phyloP scores from a whole-genome alignment of 1,140 invertebrate genomes.

The Aphaenogaster ashmeadi region DNA sequence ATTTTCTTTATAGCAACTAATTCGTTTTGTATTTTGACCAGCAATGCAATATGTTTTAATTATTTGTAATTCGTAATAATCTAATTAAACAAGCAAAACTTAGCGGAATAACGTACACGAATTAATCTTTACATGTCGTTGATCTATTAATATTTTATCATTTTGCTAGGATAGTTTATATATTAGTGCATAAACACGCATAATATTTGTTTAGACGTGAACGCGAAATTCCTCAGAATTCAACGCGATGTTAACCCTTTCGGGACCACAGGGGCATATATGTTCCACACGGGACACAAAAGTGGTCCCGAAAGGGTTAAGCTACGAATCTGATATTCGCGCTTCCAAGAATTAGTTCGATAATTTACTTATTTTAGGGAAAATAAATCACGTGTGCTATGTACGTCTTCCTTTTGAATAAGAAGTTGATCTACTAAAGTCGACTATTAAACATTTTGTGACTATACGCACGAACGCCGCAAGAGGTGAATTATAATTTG shows the following conservation, averaged over 20 bases:
- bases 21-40: constrained; percentile 29
- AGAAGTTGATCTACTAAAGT: constrained; percentile 37
- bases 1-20: constrained; percentile 18
- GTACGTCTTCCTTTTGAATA: constrained; percentile 39
- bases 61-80: constrained; percentile 10
- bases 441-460: constrained; percentile 47
- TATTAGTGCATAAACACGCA: constrained; percentile 44
- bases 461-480: neutral
- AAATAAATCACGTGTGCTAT: constrained; percentile 15
- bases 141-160: constrained; percentile 6
- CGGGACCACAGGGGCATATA: no score
- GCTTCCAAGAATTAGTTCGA: constrained; percentile 14
- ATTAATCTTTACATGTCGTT: neutral
- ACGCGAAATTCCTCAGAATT: neutral
- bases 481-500: constrained; percentile 33
- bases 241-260: neutral
- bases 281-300: no score
- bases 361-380: neutral
- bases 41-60: constrained; percentile 22
- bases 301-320: no score
- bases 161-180: constrained; percentile 25
- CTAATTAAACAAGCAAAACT: neutral
- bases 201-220: constrained; percentile 59
- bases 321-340: neutral
- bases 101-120: neutral